A percentile compares a stretch with the other conserved stretches of the same genome.
phyloP scores from a whole-genome alignment of 2,888 invertebrate genomes.

The Cryptocephalus primarius region DNA sequence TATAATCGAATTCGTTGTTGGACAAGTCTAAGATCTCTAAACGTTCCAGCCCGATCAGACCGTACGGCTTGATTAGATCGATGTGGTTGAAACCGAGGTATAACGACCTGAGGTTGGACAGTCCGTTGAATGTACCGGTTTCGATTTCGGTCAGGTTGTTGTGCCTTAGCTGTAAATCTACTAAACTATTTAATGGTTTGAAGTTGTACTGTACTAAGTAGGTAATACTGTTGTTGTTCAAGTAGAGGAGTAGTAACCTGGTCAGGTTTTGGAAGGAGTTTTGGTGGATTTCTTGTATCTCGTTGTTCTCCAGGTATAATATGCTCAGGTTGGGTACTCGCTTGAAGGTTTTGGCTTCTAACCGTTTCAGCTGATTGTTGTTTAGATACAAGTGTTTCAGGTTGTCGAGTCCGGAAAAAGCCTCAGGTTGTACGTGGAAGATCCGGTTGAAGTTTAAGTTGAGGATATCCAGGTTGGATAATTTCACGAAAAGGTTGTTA shows the following conservation, averaged over 20 bases:
- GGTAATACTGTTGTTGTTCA: conserved; percentile 33
- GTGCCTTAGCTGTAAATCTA: conserved; percentile 30
- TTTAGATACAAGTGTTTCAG: conserved; percentile 35
- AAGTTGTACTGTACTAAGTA: conserved; percentile 32
- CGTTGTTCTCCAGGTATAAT: conserved; percentile 35
- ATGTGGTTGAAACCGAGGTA: conserved; percentile 35
- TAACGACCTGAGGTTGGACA: conserved; percentile 29
- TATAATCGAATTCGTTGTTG: conserved; percentile 24
- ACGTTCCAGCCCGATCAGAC: conserved; percentile 31
- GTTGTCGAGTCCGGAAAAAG: conserved; percentile 32
- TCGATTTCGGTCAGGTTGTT: conserved; percentile 33
- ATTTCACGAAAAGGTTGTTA: conserved; percentile 30
- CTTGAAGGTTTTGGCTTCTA: conserved; percentile 31
- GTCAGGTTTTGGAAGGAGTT: conserved; percentile 33
- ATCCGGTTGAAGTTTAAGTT: conserved; percentile 33
- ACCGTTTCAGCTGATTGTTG: conserved; percentile 31
- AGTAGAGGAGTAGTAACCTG: conserved; percentile 30
- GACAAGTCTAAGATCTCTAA: conserved; percentile 30
- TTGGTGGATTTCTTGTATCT: conserved; percentile 30
- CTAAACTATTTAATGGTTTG: conserved; percentile 28
- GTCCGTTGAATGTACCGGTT: conserved; percentile 33
- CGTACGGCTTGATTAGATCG: conserved; percentile 28
- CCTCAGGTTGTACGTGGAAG: conserved; percentile 28
- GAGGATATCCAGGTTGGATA: conserved; percentile 32
- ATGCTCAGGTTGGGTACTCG: conserved; percentile 31